phyloP scores from a whole-genome alignment of 1,140 invertebrate genomes.

The Drosophila repletoides region DNA sequence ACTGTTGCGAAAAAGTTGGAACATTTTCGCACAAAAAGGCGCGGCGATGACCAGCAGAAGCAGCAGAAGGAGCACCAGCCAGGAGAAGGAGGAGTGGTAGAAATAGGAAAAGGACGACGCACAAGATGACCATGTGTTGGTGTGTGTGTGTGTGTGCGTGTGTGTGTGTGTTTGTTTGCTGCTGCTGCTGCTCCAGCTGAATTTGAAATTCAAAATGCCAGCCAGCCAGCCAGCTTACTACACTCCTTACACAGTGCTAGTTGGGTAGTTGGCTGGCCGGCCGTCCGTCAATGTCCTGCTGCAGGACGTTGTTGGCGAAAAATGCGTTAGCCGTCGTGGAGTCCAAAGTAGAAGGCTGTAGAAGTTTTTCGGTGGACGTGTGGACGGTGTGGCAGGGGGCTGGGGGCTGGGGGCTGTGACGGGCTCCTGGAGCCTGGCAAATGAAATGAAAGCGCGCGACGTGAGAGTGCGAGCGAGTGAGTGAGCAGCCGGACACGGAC shows the following conservation, averaged over 20 bases:
- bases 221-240: too few species aligned
- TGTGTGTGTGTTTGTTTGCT: conserved; percentile 38
- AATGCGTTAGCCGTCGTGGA: conserved; percentile 69
- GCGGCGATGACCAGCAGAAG: conserved; percentile 44
- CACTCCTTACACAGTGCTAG: not conserved
- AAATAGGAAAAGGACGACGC: conserved; percentile 15
- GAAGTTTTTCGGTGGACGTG: conserved; percentile 56
- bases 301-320: conserved; percentile 76
- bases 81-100: conserved; percentile 20
- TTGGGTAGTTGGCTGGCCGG: conserved; percentile 24
- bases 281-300: conserved; percentile 75
- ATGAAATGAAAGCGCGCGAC: conserved; percentile 77
- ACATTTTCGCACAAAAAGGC: conserved; percentile 80
- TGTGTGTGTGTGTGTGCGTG: conserved; percentile 8
- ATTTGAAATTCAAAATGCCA: conserved; percentile 80
- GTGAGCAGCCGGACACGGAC: conserved; percentile 13
- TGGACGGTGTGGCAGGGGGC: too few species aligned
- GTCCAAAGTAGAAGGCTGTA: conserved; percentile 71
- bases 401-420: too few species aligned
- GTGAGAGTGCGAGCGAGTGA: conserved; percentile 45
- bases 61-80: conserved; percentile 6
- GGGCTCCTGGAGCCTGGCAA: conserved; percentile 50
- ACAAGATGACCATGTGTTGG: conserved; percentile 28
- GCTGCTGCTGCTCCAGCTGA: conserved; percentile 48
- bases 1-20: conserved; percentile 80